phyloP scores from a whole-genome alignment of 2,113 vertebrate genomes.

The Ophthalmolycus amberensis region DNA sequence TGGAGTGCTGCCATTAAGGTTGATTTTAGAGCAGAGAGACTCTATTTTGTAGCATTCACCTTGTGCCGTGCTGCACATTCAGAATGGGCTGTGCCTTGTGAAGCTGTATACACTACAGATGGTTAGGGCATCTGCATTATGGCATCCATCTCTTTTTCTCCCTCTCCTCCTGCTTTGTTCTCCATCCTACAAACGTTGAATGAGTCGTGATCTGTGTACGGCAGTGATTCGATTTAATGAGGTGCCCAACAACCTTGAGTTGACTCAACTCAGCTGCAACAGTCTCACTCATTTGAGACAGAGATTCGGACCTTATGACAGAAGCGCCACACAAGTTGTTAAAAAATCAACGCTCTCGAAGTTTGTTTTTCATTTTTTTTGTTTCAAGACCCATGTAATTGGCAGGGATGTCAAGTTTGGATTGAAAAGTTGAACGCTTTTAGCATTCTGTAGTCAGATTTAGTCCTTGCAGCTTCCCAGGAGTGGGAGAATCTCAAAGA shows the following conservation, averaged over 20 bases:
- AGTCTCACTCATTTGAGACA: slow-evolving; percentile 43
- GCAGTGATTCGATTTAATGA: slow-evolving; percentile 72
- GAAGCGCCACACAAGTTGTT: slow-evolving; percentile 20
- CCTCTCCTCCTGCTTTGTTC: slow-evolving; percentile 41
- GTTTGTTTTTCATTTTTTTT: background rate
- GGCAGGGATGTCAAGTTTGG: slow-evolving; percentile 33
- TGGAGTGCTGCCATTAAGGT: slow-evolving; percentile 41
- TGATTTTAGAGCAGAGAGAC: slow-evolving; percentile 35
- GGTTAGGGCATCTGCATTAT: slow-evolving; percentile 50
- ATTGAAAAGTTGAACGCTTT: slow-evolving; percentile 39
- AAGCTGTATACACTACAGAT: slow-evolving; percentile 50
- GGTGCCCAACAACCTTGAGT: slow-evolving; percentile 63
- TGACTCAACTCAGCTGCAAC: slow-evolving; percentile 49
- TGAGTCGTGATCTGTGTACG: slow-evolving; percentile 64
- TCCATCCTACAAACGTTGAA: slow-evolving; percentile 62
- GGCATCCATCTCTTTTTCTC: slow-evolving; percentile 28
- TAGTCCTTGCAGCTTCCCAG: slow-evolving; percentile 34
- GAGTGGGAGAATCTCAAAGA: slow-evolving; percentile 27
- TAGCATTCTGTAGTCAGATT: slow-evolving; percentile 37
- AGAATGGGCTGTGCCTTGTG: slow-evolving; percentile 17
- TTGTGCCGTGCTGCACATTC: slow-evolving; percentile 14
- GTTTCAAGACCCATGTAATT: slow-evolving; percentile 30
- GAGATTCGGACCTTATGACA: slow-evolving; percentile 28
- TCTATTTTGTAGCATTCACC: slow-evolving; percentile 35
- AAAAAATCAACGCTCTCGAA: slow-evolving; percentile 21